Conservation (phyloP, 2,797 vertebrate species). For the Phrynocephalus forsythii region DNA sequence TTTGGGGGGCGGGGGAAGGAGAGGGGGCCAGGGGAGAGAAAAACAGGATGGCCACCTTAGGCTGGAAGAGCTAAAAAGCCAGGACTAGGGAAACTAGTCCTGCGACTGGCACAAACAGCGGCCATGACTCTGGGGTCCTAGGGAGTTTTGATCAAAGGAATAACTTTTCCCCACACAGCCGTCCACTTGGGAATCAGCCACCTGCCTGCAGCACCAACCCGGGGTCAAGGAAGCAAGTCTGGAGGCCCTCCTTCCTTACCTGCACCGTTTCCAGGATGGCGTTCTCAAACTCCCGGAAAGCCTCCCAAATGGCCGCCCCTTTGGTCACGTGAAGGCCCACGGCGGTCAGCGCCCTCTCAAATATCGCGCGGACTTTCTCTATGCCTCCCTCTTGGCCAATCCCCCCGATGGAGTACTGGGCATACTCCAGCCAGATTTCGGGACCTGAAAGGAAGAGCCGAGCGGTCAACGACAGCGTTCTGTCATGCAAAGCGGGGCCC, state of each 20-base stretch:
- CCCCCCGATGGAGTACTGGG: slow-evolving; percentile 95
- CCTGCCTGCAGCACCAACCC: neutral
- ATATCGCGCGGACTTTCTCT: slow-evolving; percentile 88
- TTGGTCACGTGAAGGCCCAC: slow-evolving; percentile 95
- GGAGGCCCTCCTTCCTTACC: slow-evolving; percentile 77
- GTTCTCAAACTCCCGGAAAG: slow-evolving; percentile 96
- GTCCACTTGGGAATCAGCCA: neutral
- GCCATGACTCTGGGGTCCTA: too few species aligned
- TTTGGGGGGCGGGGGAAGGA: too few species aligned
- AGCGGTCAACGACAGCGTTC: too few species aligned
- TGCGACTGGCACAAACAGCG: too few species aligned
- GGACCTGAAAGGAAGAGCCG: slow-evolving; percentile 81
- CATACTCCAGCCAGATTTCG: slow-evolving; percentile 97
- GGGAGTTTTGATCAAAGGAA: too few species aligned
- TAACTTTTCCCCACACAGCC: too few species aligned
- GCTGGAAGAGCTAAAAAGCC: neutral
- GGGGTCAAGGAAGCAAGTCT: fast-evolving
- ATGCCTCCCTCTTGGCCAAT: slow-evolving; percentile 93
- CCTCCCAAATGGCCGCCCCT: slow-evolving; percentile 92
- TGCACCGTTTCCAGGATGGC: slow-evolving; percentile 91
- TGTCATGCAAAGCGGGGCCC: too few species aligned
- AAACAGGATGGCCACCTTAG: neutral
- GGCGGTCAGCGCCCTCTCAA: slow-evolving; percentile 91
- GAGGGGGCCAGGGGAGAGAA: too few species aligned
- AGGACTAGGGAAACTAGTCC: neutral